Base-by-base conservation (phyloP, 2,797 vertebrate genomes). In the Gobionotothen gibberifrons region DNA sequence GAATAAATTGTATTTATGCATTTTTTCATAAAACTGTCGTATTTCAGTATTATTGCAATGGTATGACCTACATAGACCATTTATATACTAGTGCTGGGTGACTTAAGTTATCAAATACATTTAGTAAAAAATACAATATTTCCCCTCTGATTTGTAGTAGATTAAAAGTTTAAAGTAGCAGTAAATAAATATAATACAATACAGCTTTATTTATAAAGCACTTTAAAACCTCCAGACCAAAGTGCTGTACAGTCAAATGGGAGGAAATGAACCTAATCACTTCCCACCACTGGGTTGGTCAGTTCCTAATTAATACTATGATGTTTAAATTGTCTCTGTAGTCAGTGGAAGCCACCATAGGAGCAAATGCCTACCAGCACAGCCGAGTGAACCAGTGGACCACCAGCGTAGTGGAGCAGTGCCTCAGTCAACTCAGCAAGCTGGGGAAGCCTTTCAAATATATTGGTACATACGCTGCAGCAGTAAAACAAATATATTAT, bases 391-490 rank as follows among this genome's bases (percentile, higher is more conserved):
- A 96, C 55, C 97, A 98, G 83, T 99, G 98, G 98, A 97, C 93
- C 59, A 96, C 94, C 0, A 94, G 90, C 3, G 94, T 99, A 0
- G 95, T 97, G 74, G 98, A 99, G 62, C 97, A 98, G 78, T 96
- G 96, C 4, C 92, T 99, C 56, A 95, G 95, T 89, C 98, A 98
- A 14, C 96, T 99, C 80, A 96, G 95, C 81, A 99, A 97, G 83
- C 93, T 99, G 72, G 95, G 95, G 16, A 99, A 98, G 60, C 96
- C 97, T 10, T 98, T 97, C 89, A 99, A 99, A 82, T 99, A 99
- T 53, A 98, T 99, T 0, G 96, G 97, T 98, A 91, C 88, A 88
- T 76, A 55, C 0, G 8, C 2, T 65, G 22, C 21, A 47, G 9
- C 42, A n/a, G 26, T 13, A 1, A 17, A 57, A 22, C 19, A 43